Percentiles rank a stretch among this genome's conserved stretches.
phyloP scores from a whole-genome alignment of 2,888 invertebrate genomes.

The Phania funesta region DNA sequence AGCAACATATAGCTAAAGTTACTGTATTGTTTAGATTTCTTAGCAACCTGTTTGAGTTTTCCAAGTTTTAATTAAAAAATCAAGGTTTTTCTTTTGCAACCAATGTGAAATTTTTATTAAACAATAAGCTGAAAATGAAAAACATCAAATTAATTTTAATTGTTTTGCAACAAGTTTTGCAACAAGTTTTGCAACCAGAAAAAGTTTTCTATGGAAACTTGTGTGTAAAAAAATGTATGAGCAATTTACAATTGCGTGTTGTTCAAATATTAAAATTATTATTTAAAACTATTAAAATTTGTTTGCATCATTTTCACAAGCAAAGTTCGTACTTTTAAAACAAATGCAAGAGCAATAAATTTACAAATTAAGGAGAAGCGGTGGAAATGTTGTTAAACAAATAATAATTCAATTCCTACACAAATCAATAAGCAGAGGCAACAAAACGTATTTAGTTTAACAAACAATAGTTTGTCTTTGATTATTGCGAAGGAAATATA shows the following conservation, averaged over 20 bases:
- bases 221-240: background rate
- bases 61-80: background rate
- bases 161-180: conserved; percentile 23
- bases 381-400: conserved; percentile 4
- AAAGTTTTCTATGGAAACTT: background rate
- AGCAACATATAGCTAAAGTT: conserved; percentile 1
- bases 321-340: background rate
- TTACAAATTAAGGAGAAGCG: conserved; percentile 5
- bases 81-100: background rate
- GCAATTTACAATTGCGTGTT: conserved; percentile 32
- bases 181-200: background rate
- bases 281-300: conserved; percentile 9
- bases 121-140: background rate
- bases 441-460: background rate
- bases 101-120: background rate
- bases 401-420: conserved; percentile 11
- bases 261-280: conserved; percentile 30
- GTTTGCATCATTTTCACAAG: conserved; percentile 11
- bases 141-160: conserved; percentile 4
- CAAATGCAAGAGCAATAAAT: conserved; percentile 5
- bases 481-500: conserved; percentile 15
- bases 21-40: background rate
- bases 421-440: conserved; percentile 7
- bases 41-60: background rate
- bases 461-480: conserved; percentile 16